A percentile compares a stretch with the other conserved stretches of the same genome.
These are phyloP conservation scores for Anableps anableps DNA, from an alignment of 2,797 vertebrate genomes.

Conservation along the genomic window DNA sequence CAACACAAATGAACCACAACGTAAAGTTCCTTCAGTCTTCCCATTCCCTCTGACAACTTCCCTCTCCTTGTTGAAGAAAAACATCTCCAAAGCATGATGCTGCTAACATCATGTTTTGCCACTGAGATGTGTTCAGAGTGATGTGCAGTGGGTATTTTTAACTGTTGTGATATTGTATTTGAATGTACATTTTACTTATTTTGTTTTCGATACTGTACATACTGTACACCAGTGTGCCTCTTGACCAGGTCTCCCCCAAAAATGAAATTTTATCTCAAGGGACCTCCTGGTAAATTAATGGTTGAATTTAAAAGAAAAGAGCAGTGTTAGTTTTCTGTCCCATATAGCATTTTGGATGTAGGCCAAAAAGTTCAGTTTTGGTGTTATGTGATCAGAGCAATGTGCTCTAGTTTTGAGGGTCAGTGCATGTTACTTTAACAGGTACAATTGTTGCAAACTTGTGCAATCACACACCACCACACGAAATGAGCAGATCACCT, in stretches of 20 bases:
- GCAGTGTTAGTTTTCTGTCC: not conserved
- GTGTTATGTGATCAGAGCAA: not conserved
- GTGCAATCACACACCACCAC: conserved; percentile 7
- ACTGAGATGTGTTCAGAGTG: not conserved
- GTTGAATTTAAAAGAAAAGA: not conserved
- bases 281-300: not conserved
- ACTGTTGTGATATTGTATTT: too few species aligned
- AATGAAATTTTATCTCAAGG: not conserved
- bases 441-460: not conserved
- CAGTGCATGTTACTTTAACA: not conserved
- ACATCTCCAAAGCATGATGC: not conserved
- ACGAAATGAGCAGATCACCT: conserved; percentile 3
- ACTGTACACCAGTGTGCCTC: not conserved
- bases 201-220: not conserved
- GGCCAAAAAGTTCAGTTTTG: not conserved
- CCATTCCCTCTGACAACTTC: not conserved
- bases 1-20: too few species aligned
- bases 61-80: not conserved
- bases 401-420: not conserved
- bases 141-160: too few species aligned
- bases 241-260: not conserved
- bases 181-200: not conserved
- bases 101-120: too few species aligned
- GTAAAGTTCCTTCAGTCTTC: too few species aligned
- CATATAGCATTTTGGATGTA: not conserved